Evolutionary conservation across 2,797 vertebrate species (phyloP), one percentile per base, ranked within the genome.

Genomic region (Paratrypauchen microcephalus): DNA sequence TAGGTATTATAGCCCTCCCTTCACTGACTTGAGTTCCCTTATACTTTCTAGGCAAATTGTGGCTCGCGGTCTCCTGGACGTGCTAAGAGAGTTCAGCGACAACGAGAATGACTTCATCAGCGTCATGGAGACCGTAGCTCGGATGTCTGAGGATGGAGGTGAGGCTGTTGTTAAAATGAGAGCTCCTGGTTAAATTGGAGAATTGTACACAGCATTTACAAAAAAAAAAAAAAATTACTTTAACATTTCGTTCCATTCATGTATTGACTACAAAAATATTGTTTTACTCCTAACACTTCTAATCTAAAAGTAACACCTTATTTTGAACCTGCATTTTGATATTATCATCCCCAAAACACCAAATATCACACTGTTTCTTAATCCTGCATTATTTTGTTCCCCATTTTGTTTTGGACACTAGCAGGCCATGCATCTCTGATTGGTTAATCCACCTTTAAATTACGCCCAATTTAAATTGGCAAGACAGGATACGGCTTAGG

Each of bases 141-240:
- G 95, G 81, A 93, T 97, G 87, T 97, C 96, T 70, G 96, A 97
- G 91, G 96, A 97, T 79, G 90, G 94, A 95, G 97, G 96, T 97
- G 9, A 91, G 83, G 16, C 2, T 16, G 77, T 82, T 76, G 16
- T 32, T 32, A 6, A 9, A 11, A 32, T 11, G 3, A 58, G 26
- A 56, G 13, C 23, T 13, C 54, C 26, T 16, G 26, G 12, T 1
- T 26, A 28, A 28, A 57, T 18, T 1, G 5, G 26, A 23, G 3
- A 0, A 23, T 24, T 55, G 21, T 1, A 13, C 52, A 21, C 52
- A 23, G 4, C 21, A 23, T 55, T 55, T 12, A 55, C 19, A 26
- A 26, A 26, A 26, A 26, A 26, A 26, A 26, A 1, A 26, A 26
- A 26, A 26, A 26, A 26, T 26, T 26, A 26, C 2, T 26, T 45